Percentiles rank a stretch among this genome's conserved stretches.
These are phyloP conservation scores for Macroglossus sobrinus DNA, from an alignment of 2,113 vertebrate genomes.

Conservation along the genomic window DNA sequence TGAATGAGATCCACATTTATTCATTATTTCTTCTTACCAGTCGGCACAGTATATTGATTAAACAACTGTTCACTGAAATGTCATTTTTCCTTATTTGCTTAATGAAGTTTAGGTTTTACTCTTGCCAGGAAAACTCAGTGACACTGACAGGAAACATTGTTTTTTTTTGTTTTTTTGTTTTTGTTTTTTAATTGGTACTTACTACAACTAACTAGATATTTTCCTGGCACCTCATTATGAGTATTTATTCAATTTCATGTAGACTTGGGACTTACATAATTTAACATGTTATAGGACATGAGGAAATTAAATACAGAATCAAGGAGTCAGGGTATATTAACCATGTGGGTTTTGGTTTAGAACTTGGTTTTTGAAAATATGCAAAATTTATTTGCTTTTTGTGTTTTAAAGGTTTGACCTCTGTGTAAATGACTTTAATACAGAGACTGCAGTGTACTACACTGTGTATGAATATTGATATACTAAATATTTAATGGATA, in stretches of 20 bases:
- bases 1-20: not conserved
- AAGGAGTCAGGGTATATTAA: conserved; percentile 30
- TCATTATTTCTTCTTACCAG: not conserved
- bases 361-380: conserved; percentile 42
- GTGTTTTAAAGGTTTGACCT: conserved; percentile 52
- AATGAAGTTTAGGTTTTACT: conserved; percentile 40
- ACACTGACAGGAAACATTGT: conserved; percentile 57
- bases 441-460: conserved; percentile 40
- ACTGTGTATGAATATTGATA: conserved; percentile 56
- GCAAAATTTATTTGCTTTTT: conserved; percentile 37
- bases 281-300: conserved; percentile 47
- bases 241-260: conserved; percentile 59
- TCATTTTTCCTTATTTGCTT: conserved; percentile 31
- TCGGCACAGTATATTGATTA: not conserved
- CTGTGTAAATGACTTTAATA: conserved; percentile 39
- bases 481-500: conserved; percentile 58
- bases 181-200: conserved; percentile 61
- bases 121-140: conserved; percentile 52
- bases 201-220: not conserved
- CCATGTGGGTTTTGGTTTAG: conserved; percentile 22
- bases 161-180: not conserved
- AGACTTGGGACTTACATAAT: not conserved
- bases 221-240: conserved; percentile 63
- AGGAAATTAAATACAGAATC: conserved; percentile 44
- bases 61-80: not conserved